Conservation (phyloP, 2,113 vertebrate genomes). For the Embiotoca jacksoni region DNA sequence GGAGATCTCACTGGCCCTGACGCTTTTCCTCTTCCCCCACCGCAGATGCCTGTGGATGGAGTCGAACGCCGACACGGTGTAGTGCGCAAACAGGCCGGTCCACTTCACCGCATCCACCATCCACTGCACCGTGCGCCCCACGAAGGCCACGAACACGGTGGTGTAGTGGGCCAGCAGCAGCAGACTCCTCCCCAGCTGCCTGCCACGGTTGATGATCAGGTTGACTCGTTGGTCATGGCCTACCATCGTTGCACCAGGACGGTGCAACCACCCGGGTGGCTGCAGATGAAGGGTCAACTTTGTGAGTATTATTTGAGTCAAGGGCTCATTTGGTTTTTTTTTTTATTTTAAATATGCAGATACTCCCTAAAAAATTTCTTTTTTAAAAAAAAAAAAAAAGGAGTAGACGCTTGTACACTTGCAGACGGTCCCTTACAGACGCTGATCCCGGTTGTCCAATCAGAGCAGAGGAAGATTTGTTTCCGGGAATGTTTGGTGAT, state of each 20-base stretch:
- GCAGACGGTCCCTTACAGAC: constrained; percentile 65
- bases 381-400: no score
- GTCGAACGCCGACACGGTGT: constrained; percentile 71
- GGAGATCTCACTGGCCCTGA: constrained; percentile 41
- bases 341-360: constrained; percentile 7
- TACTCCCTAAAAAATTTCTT: constrained; percentile 27
- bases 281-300: not conserved
- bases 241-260: constrained; percentile 52
- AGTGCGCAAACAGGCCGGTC: constrained; percentile 71
- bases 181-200: constrained; percentile 79
- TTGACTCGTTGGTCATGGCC: constrained; percentile 73
- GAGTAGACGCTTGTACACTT: constrained; percentile 22
- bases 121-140: constrained; percentile 71
- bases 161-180: constrained; percentile 79
- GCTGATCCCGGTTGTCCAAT: constrained; percentile 75
- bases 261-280: not conserved
- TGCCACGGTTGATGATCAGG: constrained; percentile 73
- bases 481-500: constrained; percentile 88
- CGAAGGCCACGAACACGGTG: constrained; percentile 71
- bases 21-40: constrained; percentile 64
- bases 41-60: constrained; percentile 75
- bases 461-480: constrained; percentile 70
- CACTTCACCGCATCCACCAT: constrained; percentile 75
- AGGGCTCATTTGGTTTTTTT: constrained; percentile 35
- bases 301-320: not conserved